A percentile compares a stretch with the other conserved stretches of the same genome.
Evolutionary conservation across 2,113 vertebrate genomes (phyloP).

Genomic region (Dipodomys merriami): DNA sequence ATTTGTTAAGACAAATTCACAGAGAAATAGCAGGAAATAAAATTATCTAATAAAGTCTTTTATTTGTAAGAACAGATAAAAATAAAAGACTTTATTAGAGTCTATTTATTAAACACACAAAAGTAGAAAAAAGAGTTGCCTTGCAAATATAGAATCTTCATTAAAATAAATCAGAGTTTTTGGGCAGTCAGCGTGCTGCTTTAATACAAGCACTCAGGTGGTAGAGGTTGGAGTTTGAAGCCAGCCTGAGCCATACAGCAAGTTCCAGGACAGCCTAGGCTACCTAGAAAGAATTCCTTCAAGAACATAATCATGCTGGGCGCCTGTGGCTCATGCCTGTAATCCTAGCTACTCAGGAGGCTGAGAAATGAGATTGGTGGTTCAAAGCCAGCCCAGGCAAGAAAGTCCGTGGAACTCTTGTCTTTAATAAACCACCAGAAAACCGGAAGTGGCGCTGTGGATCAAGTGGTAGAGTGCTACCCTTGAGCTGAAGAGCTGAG

Average conservation of each 20-base stretch:
- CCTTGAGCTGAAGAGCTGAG: too few species aligned
- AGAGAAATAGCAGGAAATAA: conserved; percentile 14
- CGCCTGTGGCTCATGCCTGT: too few species aligned
- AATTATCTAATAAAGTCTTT: not conserved
- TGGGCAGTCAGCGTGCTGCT: not conserved
- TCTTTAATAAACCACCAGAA: too few species aligned
- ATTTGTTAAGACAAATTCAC: not conserved
- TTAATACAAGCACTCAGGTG: too few species aligned
- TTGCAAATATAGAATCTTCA: not conserved
- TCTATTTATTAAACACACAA: not conserved
- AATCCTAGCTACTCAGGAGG: too few species aligned
- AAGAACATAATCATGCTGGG: not conserved
- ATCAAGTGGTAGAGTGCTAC: too few species aligned
- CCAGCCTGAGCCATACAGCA: not conserved
- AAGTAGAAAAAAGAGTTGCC: not conserved
- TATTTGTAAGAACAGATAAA: not conserved
- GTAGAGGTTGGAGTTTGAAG: too few species aligned
- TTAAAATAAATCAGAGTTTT: not conserved
- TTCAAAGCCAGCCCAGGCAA: too few species aligned
- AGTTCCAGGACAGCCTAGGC: not conserved
- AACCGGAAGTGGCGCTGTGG: too few species aligned
- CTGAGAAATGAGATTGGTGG: too few species aligned
- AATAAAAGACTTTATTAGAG: too few species aligned
- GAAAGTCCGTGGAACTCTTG: too few species aligned
- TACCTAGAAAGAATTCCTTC: not conserved